Percentiles rank a stretch among this genome's conserved stretches.
phyloP scores from a whole-genome alignment of 2,797 vertebrate genomes.

The Netta rufina region DNA sequence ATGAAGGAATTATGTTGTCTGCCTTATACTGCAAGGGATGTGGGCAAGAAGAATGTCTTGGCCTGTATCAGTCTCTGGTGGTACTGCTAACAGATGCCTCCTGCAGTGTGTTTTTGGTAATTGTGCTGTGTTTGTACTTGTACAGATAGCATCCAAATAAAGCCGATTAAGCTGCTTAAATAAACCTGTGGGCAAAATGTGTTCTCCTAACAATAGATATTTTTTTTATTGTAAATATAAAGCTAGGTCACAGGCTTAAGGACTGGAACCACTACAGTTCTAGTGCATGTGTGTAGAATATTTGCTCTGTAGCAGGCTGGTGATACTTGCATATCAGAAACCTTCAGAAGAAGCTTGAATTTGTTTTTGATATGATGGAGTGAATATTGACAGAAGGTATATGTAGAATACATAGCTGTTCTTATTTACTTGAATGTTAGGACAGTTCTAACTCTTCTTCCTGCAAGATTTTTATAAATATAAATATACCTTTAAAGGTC shows the following conservation, averaged over 20 bases:
- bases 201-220: neutral
- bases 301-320: neutral
- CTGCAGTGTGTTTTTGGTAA: conserved; percentile 25
- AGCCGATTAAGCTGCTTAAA: neutral
- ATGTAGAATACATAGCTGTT: neutral
- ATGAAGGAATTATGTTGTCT: neutral
- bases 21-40: neutral
- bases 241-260: neutral
- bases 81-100: neutral
- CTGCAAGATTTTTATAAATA: neutral
- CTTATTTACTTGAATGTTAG: neutral
- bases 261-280: neutral
- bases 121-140: conserved; percentile 4
- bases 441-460: neutral
- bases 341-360: neutral
- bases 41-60: neutral
- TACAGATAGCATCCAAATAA: neutral
- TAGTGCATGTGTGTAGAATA: neutral
- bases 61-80: neutral
- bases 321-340: neutral
- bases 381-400: neutral
- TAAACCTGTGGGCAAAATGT: neutral
- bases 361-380: neutral
- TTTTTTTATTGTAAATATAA: neutral
- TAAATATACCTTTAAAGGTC: neutral